Evolutionary conservation across 2,113 vertebrate species (phyloP).

Genomic region (Riparia riparia): DNA sequence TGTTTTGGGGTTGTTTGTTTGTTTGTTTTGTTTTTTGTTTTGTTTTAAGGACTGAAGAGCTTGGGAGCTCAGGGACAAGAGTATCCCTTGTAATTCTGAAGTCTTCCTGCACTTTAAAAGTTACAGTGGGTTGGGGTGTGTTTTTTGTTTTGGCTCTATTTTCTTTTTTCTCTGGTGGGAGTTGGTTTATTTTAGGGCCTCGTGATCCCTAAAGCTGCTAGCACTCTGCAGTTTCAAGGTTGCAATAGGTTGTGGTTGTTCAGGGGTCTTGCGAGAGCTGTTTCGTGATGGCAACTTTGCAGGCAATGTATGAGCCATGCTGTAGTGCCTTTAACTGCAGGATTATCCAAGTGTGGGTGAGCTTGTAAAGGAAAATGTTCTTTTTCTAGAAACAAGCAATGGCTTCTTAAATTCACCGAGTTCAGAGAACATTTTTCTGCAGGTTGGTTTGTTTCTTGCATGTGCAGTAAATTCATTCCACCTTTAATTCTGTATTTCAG

Average conservation of each 20-base stretch:
- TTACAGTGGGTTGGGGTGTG: too few species aligned
- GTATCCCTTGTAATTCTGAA: background rate
- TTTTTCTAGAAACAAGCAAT: background rate
- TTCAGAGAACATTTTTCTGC: background rate
- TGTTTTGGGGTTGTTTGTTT: too few species aligned
- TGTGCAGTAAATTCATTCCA: background rate
- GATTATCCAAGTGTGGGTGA: background rate
- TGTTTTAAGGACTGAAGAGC: background rate
- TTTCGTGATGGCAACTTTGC: background rate
- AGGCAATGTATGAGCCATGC: background rate
- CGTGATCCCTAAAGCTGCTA: fast-evolving
- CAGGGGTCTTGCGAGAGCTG: background rate
- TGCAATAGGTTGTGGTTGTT: background rate
- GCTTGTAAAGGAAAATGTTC: background rate
- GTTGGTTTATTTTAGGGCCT: background rate
- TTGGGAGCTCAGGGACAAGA: background rate
- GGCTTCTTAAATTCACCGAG: background rate
- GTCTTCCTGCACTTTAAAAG: background rate
- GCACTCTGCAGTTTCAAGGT: background rate
- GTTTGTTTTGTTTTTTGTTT: background rate
- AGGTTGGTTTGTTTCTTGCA: background rate
- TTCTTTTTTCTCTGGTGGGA: background rate
- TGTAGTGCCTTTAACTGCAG: background rate
- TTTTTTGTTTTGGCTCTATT: background rate
- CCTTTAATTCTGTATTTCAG: background rate